Evolutionary conservation across 2,888 invertebrate genomes (phyloP), one percentile per base, ranked within the genome.

Genomic region (Pterobdella sp.): DNA sequence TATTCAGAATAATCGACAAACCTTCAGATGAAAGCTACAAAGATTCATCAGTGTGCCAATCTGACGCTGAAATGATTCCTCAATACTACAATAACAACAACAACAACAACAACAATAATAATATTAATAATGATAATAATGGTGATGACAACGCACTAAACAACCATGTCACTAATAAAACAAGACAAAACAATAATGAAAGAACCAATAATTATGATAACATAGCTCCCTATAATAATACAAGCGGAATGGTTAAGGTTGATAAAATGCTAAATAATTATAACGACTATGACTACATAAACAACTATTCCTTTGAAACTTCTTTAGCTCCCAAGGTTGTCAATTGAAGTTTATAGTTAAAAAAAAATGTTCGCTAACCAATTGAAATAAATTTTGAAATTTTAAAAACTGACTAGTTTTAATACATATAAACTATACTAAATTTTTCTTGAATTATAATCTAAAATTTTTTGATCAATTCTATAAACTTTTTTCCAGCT

Each of bases 221-320:
- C 22, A 42, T 42, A 42, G 10, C 22, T 42, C 49, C 49, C 49
- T 22, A 49, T 31, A 49, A 32, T 31, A 52, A 42, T 34, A 31
- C 14, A 2, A 29, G 14, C 10, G 69, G 49, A 29, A 37, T 29
- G 42, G 26, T 32, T 1, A 42, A 69, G 18, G 32, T 42, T 29
- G 49, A 69, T 32, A 49, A 73, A 26, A 26, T 34, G n/a, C 36
- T 42, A 4, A 22, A 35, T 7, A 68, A 66, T 56, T 35, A 37
- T 56, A 34, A 35, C 56, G 68, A 56, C 37, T 73, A 67, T 60
- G 56, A 56, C 60, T 56, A 56, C 60, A 56, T 56, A 22, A 56
- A 56, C 60, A 56, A 56, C 60, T 56, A 56, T 26, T 56, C 60
- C 4, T 22, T 18, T n/a, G n/a, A n/a, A n/a, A n/a, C n/a, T n/a